Percentiles rank a stretch among this genome's conserved stretches.
Conservation (phyloP, 2,888 invertebrate species). For the Synanthedon myopaeformis region DNA sequence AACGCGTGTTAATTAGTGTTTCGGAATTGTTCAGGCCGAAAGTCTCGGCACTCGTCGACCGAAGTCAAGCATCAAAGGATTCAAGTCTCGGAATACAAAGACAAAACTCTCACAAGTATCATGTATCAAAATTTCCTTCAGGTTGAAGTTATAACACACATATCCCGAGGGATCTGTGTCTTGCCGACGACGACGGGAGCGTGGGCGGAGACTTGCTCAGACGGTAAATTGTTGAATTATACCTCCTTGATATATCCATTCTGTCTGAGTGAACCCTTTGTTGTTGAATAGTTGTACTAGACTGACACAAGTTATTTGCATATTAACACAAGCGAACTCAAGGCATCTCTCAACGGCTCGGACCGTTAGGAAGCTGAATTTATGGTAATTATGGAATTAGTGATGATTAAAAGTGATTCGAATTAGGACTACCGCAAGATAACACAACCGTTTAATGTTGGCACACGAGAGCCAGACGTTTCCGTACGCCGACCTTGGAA, state of each 20-base stretch:
- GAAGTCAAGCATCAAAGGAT: background rate
- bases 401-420: background rate
- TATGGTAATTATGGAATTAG: background rate
- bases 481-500: conserved; percentile 64
- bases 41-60: background rate
- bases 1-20: background rate
- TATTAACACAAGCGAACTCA: background rate
- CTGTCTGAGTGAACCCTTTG: conserved; percentile 1
- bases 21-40: background rate
- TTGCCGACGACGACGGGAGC: background rate
- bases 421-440: conserved; percentile 36
- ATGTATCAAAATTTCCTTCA: background rate
- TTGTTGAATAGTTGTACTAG: background rate
- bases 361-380: background rate
- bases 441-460: conserved; percentile 42
- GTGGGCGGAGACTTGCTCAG: background rate
- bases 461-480: conserved; percentile 57
- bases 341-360: background rate
- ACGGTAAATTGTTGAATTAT: background rate
- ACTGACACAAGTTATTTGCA: background rate
- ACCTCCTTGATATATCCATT: conserved; percentile 1
- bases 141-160: background rate
- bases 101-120: background rate
- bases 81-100: background rate
- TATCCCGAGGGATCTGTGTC: background rate